Evolutionary conservation across 2,797 vertebrate species (phyloP), one percentile per base, ranked within the genome.

Genomic region (Mycteria americana): DNA sequence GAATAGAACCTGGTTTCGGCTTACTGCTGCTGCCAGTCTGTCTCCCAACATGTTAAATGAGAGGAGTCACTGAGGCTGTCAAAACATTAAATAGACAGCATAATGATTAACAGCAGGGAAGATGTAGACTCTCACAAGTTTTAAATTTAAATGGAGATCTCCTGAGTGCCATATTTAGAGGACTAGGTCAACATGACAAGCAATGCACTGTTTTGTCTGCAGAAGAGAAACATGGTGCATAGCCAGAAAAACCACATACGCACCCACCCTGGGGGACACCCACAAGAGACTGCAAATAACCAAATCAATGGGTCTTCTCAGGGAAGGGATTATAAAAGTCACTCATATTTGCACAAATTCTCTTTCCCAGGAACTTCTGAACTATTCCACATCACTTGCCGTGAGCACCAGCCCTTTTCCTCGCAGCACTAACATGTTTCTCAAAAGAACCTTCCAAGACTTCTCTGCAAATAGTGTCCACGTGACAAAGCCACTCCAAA

Each of bases 1-100:
- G 96, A 93, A 96, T 63, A 95, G 96, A 98, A 98, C 59, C 91
- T 85, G 95, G 98, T 98, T 97, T 99, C 98, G 51, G 95, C 97
- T 99, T 99, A 98, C 99, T 95, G 93, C 97, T 39, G 96, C 98
- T 98, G 98, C 98, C 99, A 98, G 98, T 78, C 98, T 98, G 99
- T 98, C 98, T 98, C 97, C 95, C 93, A n/a, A 43, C 62, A 48
- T 15, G 95, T 96, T 97, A 98, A 97, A 97, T 9, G 94, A 98
- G 97, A 97, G 92, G 98, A 95, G 96, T 79, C 96, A 59, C 88
- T 33, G 96, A 98, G 98, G 98, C 98, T 98, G 97, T 98, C 98
- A 98, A 98, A 98, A 98, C 98, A 98, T 93, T 97, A 96, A 98
- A 97, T 96, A 98, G 96, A 97, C 97, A 94, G 97, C 96, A 59